phyloP scores from a whole-genome alignment of 2,113 vertebrate species.

The Sapajus apella region DNA sequence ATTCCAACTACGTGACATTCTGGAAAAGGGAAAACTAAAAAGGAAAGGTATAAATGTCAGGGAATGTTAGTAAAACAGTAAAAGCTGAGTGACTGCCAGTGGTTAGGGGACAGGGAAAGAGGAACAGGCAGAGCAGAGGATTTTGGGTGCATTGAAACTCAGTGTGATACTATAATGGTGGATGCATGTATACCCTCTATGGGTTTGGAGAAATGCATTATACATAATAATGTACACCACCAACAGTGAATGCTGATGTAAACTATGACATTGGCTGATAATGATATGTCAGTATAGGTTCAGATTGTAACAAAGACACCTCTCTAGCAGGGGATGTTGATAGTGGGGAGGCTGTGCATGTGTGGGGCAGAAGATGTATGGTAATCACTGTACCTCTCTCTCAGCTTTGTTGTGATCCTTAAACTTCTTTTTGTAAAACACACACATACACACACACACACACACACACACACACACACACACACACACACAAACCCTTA shows the following conservation, averaged over 20 bases:
- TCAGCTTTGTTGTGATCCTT: not conserved
- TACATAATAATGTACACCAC: not conserved
- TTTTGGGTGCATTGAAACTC: not conserved
- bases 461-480: too few relatives aligned
- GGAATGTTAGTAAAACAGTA: not conserved
- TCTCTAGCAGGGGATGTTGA: not conserved
- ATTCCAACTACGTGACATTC: not conserved
- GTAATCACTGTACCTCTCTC: not conserved
- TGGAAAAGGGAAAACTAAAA: not conserved
- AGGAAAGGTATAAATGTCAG: too few relatives aligned
- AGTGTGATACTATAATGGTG: not conserved
- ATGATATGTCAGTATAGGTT: not conserved
- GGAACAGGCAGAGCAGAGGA: not conserved
- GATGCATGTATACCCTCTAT: not conserved
- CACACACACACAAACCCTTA: too few relatives aligned
- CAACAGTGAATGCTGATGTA: not conserved
- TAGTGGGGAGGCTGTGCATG: not conserved
- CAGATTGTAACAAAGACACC: not conserved
- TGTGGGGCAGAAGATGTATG: not conserved
- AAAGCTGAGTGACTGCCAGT: not conserved
- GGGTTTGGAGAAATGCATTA: not conserved
- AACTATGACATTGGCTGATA: not conserved
- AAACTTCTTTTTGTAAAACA: not conserved
- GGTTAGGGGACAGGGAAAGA: not conserved
- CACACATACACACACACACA: not conserved